Evolutionary conservation across 1,140 invertebrate genomes (phyloP).

Genomic region (Drosophila bipectinata): DNA sequence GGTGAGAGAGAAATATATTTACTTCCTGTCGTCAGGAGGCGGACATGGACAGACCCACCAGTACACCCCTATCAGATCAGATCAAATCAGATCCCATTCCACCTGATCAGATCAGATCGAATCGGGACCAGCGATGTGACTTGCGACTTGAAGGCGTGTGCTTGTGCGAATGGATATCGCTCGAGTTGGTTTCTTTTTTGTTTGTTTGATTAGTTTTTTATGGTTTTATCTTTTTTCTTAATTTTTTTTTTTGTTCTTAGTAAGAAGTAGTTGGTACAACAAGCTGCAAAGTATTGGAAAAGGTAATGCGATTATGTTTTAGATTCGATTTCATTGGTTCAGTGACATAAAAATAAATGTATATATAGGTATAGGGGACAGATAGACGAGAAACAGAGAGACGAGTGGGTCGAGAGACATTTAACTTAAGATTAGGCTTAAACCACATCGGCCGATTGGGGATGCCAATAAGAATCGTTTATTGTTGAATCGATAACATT

Average conservation of each 20-base stretch:
- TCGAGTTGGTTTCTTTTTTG: conserved; percentile 22
- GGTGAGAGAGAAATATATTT: neutral
- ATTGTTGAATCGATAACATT: conserved; percentile 42
- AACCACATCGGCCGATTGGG: neutral
- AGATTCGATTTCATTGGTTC: conserved; percentile 35
- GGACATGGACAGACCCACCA: conserved; percentile 26
- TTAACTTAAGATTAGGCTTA: conserved; percentile 26
- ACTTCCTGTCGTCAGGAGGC: neutral
- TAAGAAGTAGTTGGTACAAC: conserved; percentile 82
- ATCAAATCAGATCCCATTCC: neutral
- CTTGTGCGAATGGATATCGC: conserved; percentile 13
- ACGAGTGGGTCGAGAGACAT: conserved; percentile 8
- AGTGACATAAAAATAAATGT: conserved; percentile 21
- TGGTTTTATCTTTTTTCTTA: conserved; percentile 33
- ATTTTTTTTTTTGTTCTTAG: conserved; percentile 52
- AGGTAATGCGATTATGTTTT: conserved; percentile 70
- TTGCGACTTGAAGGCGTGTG: neutral
- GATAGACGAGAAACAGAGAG: conserved; percentile 7
- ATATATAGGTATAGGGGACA: conserved; percentile 21
- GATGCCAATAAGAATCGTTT: conserved; percentile 44
- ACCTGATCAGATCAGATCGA: conserved; percentile 2
- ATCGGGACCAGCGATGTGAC: neutral
- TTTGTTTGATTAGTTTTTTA: conserved; percentile 35
- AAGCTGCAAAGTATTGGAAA: conserved; percentile 78
- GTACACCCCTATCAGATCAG: conserved; percentile 9